These are phyloP conservation scores for Prietella phreatophila DNA, from an alignment of 2,113 vertebrate species.

Conservation along the genomic window DNA sequence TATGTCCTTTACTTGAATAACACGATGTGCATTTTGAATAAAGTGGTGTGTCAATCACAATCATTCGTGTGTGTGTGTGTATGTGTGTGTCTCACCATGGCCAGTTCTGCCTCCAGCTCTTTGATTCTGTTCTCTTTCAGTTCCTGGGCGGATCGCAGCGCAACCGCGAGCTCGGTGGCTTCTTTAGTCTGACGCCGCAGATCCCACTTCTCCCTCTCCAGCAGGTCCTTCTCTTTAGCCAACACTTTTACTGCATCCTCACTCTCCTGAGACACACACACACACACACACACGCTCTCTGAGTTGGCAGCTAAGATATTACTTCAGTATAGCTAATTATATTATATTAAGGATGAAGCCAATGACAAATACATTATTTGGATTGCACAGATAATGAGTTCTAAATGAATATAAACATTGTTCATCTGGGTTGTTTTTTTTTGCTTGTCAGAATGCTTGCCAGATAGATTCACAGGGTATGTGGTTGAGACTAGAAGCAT, in stretches of 20 bases:
- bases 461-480: background rate
- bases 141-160: constrained; percentile 91
- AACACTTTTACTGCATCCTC: constrained; percentile 94
- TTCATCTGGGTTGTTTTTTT: background rate
- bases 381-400: background rate
- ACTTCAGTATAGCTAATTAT: background rate
- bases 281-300: background rate
- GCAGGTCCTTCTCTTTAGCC: constrained; percentile 92
- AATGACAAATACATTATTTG: background rate
- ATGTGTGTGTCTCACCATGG: constrained; percentile 84
- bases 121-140: constrained; percentile 98
- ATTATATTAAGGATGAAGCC: background rate
- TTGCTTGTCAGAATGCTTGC: no score
- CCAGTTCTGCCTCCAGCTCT: constrained; percentile 95
- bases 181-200: constrained; percentile 94
- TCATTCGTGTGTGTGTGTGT: background rate
- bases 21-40: background rate
- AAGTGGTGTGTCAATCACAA: background rate
- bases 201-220: constrained; percentile 98
- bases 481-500: background rate
- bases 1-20: background rate
- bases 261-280: constrained; percentile 79
- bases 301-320: background rate
- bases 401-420: background rate
- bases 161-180: constrained; percentile 87